A percentile compares a stretch with the other conserved stretches of the same genome.
Evolutionary conservation across 2,888 invertebrate species (phyloP).

Genomic region (Alitta virens): DNA sequence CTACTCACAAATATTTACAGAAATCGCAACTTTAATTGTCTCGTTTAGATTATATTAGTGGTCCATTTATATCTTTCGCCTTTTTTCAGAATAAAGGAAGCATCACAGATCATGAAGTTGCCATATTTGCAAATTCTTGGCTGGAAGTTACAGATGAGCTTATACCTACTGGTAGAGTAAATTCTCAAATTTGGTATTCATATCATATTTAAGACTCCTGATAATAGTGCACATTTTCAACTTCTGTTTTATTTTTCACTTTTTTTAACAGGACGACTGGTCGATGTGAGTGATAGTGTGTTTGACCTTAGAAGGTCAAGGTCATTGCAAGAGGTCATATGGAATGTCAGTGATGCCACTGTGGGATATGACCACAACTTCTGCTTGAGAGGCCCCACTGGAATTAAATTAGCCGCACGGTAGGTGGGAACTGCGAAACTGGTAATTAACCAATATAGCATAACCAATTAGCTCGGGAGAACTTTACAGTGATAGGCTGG

Average conservation of each 20-base stretch:
- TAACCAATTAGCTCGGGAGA: too few relatives aligned
- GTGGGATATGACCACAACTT: slow-evolving; percentile 24
- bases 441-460: too few relatives aligned
- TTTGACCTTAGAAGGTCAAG: slow-evolving; percentile 9
- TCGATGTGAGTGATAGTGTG: slow-evolving; percentile 10
- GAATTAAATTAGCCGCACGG: slow-evolving; percentile 21
- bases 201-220: too few relatives aligned
- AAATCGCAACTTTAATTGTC: too few relatives aligned
- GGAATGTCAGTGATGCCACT: slow-evolving; percentile 6
- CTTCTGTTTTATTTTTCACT: too few relatives aligned
- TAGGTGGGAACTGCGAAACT: not conserved
- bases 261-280: slow-evolving; percentile 6
- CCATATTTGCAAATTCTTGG: slow-evolving; percentile 20
- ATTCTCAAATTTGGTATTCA: too few relatives aligned
- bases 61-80: too few relatives aligned
- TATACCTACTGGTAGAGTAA: slow-evolving; percentile 24
- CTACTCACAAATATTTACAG: too few relatives aligned
- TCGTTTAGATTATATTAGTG: too few relatives aligned
- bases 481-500: too few relatives aligned
- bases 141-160: not conserved
- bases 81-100: slow-evolving; percentile 2
- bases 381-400: slow-evolving; percentile 21
- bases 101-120: slow-evolving; percentile 19
- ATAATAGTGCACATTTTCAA: too few relatives aligned
- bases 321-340: slow-evolving; percentile 11